Percentiles rank a stretch among this genome's conserved stretches.
Evolutionary conservation across 2,113 vertebrate genomes (phyloP).

Genomic region (Chlamydotis undulata): DNA sequence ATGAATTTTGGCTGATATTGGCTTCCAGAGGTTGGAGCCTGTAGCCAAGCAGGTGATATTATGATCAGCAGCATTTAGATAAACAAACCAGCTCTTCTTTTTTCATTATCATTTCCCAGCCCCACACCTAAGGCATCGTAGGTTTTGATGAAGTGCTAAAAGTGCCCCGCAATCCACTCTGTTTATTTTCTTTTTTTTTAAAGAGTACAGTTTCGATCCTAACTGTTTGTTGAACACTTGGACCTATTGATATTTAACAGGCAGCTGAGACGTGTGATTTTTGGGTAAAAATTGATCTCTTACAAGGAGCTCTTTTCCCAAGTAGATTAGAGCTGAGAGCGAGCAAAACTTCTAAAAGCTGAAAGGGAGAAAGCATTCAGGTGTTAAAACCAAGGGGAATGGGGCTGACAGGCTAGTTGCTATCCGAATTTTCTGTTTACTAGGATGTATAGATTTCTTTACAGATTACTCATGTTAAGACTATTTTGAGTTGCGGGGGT

Average conservation of each 20-base stretch:
- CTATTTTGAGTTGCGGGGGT: background rate
- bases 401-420: background rate
- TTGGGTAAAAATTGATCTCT: background rate
- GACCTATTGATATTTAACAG: background rate
- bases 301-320: background rate
- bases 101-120: background rate
- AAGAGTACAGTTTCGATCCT: background rate
- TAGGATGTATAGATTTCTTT: background rate
- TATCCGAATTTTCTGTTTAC: background rate
- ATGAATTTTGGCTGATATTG: background rate
- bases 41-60: background rate
- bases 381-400: background rate
- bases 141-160: background rate
- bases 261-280: background rate
- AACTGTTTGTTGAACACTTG: background rate
- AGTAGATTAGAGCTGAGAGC: background rate
- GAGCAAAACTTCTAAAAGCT: background rate
- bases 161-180: background rate
- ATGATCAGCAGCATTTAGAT: background rate
- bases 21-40: background rate
- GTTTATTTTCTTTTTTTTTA: background rate
- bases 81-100: background rate
- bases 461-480: background rate
- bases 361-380: background rate
- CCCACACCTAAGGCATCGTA: background rate